Base-by-base conservation (phyloP, 2,888 invertebrate species). In the Cephus runcator region DNA sequence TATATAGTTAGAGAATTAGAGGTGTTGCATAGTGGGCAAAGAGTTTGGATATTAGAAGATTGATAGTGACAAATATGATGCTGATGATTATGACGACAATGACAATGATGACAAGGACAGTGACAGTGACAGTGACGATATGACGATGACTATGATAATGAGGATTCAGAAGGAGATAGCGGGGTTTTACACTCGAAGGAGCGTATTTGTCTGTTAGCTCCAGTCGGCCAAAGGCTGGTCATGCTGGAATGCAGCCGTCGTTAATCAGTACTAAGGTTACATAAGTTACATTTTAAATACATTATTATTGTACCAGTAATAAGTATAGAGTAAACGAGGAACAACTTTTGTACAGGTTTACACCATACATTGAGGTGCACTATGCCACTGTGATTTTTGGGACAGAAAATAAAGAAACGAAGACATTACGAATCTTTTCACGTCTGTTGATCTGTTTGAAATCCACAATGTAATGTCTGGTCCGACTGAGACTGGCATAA, bases 161-260 rank as follows among this genome's bases (percentile, higher is more conserved):
- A 77, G 35, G 68, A 56, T 56, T 23, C 71, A 34, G 56, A 40
- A 56, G 74, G 79, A 85, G 86, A 80, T 84, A 86, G 85, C 85
- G 84, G 81, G 85, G 88, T 90, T 87, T 87, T 87, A 87, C 87
- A 88, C 87, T 88, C 86, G 83, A 88, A 85, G 91, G 91, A 90
- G 91, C 91, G 85, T 89, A 90, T 91, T 91, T 91, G 91, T 91
- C 91, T 91, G 91, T 91, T 91, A 91, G 91, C 91, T 91, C 91
- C 90, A 87, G 87, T 90, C 88, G 88, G 89, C 91, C 90, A 90
- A 90, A 89, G 88, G 90, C 88, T 90, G 89, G 90, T 90, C 90
- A 88, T 85, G 90, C 91, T 91, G 91, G 91, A 90, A 91, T 91
- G 91, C 89, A 90, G 88, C 88, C 88, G 86, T 91, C 90, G 90